Conservation (phyloP, 64 coral and sea anemone species). For the Hydrozoanthus tunicans region DNA sequence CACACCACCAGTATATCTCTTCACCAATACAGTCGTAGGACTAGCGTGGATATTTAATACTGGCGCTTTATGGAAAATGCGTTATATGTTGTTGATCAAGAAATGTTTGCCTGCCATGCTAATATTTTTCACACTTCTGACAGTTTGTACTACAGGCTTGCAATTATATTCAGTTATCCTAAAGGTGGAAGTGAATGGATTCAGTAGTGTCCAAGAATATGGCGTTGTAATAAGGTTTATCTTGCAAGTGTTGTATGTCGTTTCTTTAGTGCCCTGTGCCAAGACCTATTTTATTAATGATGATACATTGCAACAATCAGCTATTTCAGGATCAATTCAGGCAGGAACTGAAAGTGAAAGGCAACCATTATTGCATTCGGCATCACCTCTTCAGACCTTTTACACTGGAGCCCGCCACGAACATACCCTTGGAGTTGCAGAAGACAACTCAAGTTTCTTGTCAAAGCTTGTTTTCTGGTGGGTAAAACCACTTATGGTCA, state of each 20-base stretch:
- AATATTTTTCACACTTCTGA: slow-evolving; percentile 49
- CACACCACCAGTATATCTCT: slow-evolving; percentile 60
- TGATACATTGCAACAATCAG: slow-evolving; percentile 18
- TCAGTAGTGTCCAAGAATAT: slow-evolving; percentile 59
- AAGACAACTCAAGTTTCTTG: slow-evolving; percentile 68
- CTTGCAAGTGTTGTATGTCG: slow-evolving; percentile 60
- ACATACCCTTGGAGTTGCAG: slow-evolving; percentile 78
- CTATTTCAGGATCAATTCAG: slow-evolving; percentile 66
- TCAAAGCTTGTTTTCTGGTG: slow-evolving; percentile 93
- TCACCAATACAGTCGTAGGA: slow-evolving; percentile 53
- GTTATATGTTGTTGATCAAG: slow-evolving; percentile 52
- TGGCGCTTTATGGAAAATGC: slow-evolving; percentile 70
- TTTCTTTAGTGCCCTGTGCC: slow-evolving; percentile 53
- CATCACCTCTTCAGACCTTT: slow-evolving; percentile 68
- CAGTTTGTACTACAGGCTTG: slow-evolving; percentile 16
- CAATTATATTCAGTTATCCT: slow-evolving; percentile 69
- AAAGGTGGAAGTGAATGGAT: background rate
- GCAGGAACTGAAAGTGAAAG: slow-evolving; percentile 23
- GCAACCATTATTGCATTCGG: slow-evolving; percentile 56
- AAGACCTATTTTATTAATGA: background rate
- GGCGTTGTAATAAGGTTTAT: slow-evolving; percentile 60
- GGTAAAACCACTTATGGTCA: slow-evolving; percentile 81
- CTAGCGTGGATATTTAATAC: slow-evolving; percentile 81
- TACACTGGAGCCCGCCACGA: slow-evolving; percentile 77
- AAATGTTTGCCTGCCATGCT: slow-evolving; percentile 51